Base-by-base conservation (phyloP, 2,797 vertebrate genomes). In the Huso huso region DNA sequence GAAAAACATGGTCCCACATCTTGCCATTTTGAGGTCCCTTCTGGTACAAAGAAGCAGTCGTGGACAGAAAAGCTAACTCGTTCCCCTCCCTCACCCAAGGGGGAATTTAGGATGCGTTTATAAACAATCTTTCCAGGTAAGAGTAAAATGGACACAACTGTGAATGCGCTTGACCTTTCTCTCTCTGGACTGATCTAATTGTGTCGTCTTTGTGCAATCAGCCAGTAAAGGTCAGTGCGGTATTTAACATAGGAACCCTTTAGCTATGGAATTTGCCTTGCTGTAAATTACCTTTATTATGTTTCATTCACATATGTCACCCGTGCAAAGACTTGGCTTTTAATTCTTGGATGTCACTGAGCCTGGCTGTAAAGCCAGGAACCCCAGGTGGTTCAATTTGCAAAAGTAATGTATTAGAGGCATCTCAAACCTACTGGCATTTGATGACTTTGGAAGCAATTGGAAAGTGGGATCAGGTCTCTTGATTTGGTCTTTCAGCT, bases 221-320 rank as follows among this genome's bases (percentile, higher is more conserved):
- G 90, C 90, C 90, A 75, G 89, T 90, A 96, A 96, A 96, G 94
- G 94, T 96, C 94, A 94, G 86, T 77, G 76, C 87, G 90, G 92
- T 93, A 92, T 93, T 93, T 95, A 95, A 93, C 92, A 91, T 91
- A 87, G 91, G 86, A 87, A 88, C 88, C 91, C 92, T 91, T 91
- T 87, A 95, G 92, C 92, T 90, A 95, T 91, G 92, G 93, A 94
- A 94, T 94, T 92, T 93, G 91, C 93, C 92, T 91, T 86, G 91
- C 90, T 93, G 90, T 95, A 94, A 95, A 96, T 95, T 94, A 93
- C 92, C 91, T 92, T 93, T 92, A 96, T 95, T 93, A 93, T 91
- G 91, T 93, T 93, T 92, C 86, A 84, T 83, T 86, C 86, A 82
- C 89, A 91, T 92, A 91, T 86, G 80, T 87, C 85, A 83, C 69